Evolutionary conservation across 2,888 invertebrate genomes (phyloP).

Genomic region (Agonopterix arenella): DNA sequence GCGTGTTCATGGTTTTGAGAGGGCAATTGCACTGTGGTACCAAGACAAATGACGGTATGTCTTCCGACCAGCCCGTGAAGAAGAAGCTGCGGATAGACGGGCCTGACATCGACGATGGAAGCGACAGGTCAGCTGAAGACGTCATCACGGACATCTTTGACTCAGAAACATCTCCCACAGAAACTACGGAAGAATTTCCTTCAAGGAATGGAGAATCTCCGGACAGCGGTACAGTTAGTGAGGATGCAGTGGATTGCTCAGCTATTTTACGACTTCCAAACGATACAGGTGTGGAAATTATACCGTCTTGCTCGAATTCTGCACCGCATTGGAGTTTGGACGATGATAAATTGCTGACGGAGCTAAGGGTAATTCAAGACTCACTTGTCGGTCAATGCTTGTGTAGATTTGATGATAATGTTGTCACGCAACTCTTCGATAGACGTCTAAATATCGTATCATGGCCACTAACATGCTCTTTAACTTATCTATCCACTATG

Average conservation of each 20-base stretch:
- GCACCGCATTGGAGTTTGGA: conserved; percentile 49
- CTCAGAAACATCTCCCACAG: conserved; percentile 50
- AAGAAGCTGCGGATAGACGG: conserved; percentile 87
- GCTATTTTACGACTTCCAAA: conserved; percentile 52
- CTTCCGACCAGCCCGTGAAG: conserved; percentile 89
- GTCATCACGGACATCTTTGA: conserved; percentile 62
- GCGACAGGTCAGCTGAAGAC: conserved; percentile 71
- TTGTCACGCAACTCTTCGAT: conserved; percentile 83
- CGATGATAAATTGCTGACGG: conserved; percentile 60
- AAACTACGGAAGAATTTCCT: conserved; percentile 61
- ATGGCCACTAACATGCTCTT: conserved; percentile 69
- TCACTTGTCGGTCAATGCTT: conserved; percentile 86
- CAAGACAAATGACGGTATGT: conserved; percentile 79
- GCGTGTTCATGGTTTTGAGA: conserved; percentile 79
- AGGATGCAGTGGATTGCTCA: conserved; percentile 71
- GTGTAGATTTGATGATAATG: conserved; percentile 84
- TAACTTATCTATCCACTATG: conserved; percentile 89
- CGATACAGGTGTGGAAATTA: conserved; percentile 46
- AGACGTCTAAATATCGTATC: conserved; percentile 71
- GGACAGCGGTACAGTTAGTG: conserved; percentile 69
- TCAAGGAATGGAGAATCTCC: conserved; percentile 64
- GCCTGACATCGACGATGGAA: conserved; percentile 75
- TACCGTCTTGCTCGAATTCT: conserved; percentile 60
- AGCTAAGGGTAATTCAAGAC: conserved; percentile 79
- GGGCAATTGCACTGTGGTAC: conserved; percentile 71